Conservation (phyloP, 2,113 vertebrate genomes). For the Corythornis madagascariensis region DNA sequence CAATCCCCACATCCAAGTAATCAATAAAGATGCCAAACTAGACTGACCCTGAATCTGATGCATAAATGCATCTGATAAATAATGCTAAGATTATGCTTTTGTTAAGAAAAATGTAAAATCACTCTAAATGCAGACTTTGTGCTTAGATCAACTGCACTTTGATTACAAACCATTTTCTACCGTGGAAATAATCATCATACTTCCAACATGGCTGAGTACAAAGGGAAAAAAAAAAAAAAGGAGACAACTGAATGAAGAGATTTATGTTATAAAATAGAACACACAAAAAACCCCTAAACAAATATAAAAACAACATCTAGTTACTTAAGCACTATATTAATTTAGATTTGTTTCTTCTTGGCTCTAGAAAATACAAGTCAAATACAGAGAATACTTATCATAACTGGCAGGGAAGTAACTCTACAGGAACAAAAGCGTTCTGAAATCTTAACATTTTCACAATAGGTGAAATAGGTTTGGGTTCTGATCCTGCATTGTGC, state of each 20-base stretch:
- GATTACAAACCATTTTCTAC: constrained; percentile 35
- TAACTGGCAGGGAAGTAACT: background rate
- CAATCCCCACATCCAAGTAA: no score
- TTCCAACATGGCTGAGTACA: background rate
- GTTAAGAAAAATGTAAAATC: background rate
- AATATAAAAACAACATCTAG: background rate
- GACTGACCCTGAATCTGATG: no score
- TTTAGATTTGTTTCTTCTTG: background rate
- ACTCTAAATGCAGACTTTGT: constrained; percentile 27
- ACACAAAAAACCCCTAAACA: background rate
- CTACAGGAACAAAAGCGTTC: background rate
- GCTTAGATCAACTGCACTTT: constrained; percentile 2
- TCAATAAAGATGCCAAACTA: no score
- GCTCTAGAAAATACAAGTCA: background rate
- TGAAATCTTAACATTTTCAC: constrained; percentile 8
- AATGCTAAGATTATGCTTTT: constrained; percentile 49
- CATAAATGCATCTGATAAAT: background rate
- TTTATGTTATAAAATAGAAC: background rate
- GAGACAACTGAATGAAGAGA: background rate
- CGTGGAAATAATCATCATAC: constrained; percentile 8
- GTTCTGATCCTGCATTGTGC: background rate
- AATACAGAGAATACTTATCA: background rate
- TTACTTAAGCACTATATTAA: background rate
- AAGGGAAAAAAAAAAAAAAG: background rate
- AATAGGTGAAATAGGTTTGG: background rate